These are phyloP conservation scores for Clarias fuscus DNA, from an alignment of 2,797 vertebrate genomes.

Conservation along the genomic window DNA sequence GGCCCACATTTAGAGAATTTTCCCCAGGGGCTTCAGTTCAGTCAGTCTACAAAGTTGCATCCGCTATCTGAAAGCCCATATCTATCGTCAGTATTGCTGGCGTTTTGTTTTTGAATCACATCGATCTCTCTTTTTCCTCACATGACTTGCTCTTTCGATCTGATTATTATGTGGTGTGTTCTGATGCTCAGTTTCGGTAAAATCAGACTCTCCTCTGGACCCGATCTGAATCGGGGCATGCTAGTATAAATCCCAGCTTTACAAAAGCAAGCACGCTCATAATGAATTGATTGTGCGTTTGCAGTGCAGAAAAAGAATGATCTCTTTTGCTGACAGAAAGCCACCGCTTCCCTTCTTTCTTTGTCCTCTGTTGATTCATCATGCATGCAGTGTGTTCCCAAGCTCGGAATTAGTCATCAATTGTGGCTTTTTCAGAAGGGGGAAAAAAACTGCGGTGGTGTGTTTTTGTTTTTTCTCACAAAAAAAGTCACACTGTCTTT, in stretches of 20 bases:
- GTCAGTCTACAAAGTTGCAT: conserved; percentile 2
- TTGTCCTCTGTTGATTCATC: conserved; percentile 52
- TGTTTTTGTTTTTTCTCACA: conserved; percentile 35
- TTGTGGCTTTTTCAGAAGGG: conserved; percentile 35
- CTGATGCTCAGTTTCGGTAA: conserved; percentile 58
- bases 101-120: conserved; percentile 13
- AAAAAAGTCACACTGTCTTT: conserved; percentile 32
- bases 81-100: conserved; percentile 22
- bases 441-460: conserved; percentile 18
- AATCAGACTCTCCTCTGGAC: conserved; percentile 52
- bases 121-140: conserved; percentile 28
- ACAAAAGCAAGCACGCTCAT: conserved; percentile 53
- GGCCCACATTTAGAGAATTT: neutral
- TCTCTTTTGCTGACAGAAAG: conserved; percentile 56
- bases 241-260: conserved; percentile 58
- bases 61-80: neutral
- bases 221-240: conserved; percentile 44
- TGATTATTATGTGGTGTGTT: conserved; percentile 58
- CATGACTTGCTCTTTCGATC: conserved; percentile 27
- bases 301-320: conserved; percentile 56
- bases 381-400: conserved; percentile 46
- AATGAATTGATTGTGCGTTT: conserved; percentile 61
- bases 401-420: conserved; percentile 51
- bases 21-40: neutral
- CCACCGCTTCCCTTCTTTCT: conserved; percentile 49